These are phyloP conservation scores for Cydia splendana DNA, from an alignment of 1,140 invertebrate species.

Conservation along the genomic window DNA sequence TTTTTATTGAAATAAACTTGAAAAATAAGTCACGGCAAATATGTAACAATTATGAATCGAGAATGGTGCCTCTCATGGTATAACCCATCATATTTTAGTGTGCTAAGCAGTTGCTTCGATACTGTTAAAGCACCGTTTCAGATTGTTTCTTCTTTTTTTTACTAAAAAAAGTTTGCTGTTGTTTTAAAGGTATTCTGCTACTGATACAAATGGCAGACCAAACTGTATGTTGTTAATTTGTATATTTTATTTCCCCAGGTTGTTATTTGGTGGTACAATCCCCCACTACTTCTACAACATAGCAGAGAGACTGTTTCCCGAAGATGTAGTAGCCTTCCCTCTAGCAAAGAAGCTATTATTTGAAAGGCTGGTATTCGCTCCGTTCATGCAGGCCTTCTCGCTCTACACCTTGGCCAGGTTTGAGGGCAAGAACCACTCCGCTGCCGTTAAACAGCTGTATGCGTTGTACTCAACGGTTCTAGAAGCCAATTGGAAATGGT, in stretches of 20 bases:
- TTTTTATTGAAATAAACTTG: too few species aligned
- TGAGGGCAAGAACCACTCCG: slow-evolving; percentile 84
- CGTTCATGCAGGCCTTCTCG: slow-evolving; percentile 84
- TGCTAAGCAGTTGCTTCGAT: too few species aligned
- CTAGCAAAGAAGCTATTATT: slow-evolving; percentile 81
- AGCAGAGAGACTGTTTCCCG: slow-evolving; percentile 80
- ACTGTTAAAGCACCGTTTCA: too few species aligned
- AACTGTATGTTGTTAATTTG: too few species aligned
- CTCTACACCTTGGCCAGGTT: slow-evolving; percentile 85
- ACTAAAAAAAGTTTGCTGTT: too few species aligned
- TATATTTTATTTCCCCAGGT: slow-evolving; percentile 69
- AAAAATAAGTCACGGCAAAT: too few species aligned
- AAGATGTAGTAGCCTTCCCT: slow-evolving; percentile 78
- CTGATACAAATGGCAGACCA: too few species aligned
- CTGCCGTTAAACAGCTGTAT: slow-evolving; percentile 81
- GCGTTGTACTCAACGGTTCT: slow-evolving; percentile 83
- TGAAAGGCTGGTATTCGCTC: slow-evolving; percentile 85
- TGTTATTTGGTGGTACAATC: slow-evolving; percentile 86
- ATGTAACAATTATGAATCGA: too few species aligned
- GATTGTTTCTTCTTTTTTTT: too few species aligned
- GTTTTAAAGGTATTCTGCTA: too few species aligned
- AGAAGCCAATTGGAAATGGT: slow-evolving; percentile 85
- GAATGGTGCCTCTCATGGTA: too few species aligned
- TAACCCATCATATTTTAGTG: too few species aligned
- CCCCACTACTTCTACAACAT: slow-evolving; percentile 87